Base-by-base conservation (phyloP, 2,113 vertebrate genomes). In the Verasper variegatus region DNA sequence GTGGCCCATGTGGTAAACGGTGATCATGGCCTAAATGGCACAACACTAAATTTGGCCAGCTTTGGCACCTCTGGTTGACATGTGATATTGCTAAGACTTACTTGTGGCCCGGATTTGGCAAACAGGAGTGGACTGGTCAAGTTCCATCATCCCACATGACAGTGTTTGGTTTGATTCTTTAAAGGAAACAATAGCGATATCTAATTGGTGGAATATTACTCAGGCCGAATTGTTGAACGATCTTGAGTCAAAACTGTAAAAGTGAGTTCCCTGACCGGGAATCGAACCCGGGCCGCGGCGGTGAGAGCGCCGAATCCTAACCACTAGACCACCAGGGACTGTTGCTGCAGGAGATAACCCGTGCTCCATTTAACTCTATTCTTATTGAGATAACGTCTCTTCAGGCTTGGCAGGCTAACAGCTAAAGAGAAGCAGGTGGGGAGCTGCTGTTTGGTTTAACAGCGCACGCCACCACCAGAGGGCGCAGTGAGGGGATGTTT, bases 251-350 rank as follows among this genome's bases (percentile, higher is more conserved):
- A 54, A 21, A 54, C 21, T 1, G 27, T 0, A 82, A 61, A 26
- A 0, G 0, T 3, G 0, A 20, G 91, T 89, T 94, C 69, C 45
- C 83, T 87, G 73, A 91, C 86, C 93, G 91, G 91, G 82, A 94
- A 90, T 81, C 90, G 94, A 93, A 92, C 92, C 47, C 90, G 87
- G 92, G 82, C 86, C 45, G 88, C 88, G 55, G 81, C 75, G 70
- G 94, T 93, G 93, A 93, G 91, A 83, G 81, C 90, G 31, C 91
- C 91, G 89, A 94, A 94, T 94, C 92, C 91, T 93, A 94, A 92
- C 94, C 93, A 94, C 93, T 93, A 93, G 92, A 94, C 93, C 92
- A 94, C 90, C 92, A 93, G 92, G 93, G 31, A 66, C 6, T 14
- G 1, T 23, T 4, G 14, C 12, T 31, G 23, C 1, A 0, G 0